Conservation (phyloP, 1,140 invertebrate genomes). For the Papilio helenus region DNA sequence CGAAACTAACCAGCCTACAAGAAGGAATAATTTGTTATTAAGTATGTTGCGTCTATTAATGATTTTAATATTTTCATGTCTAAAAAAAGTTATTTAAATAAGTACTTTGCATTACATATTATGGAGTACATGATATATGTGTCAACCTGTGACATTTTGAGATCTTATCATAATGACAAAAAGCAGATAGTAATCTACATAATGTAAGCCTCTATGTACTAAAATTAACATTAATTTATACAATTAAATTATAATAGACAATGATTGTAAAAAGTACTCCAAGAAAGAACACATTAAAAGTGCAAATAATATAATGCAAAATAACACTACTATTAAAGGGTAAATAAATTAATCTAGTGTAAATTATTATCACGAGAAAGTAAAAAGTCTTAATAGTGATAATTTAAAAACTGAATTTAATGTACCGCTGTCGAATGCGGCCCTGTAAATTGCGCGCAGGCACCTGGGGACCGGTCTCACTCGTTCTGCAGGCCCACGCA, state of each 20-base stretch:
- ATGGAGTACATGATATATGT: neutral
- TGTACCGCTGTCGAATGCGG: slow-evolving; percentile 46
- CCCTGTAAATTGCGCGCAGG: slow-evolving; percentile 57
- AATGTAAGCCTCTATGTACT: neutral
- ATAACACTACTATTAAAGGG: neutral
- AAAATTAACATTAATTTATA: neutral
- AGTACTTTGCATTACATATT: neutral
- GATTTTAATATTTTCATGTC: neutral
- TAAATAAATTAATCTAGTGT: neutral
- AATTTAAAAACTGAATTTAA: slow-evolving; percentile 43
- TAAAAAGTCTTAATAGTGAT: slow-evolving; percentile 32
- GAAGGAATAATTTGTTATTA: neutral
- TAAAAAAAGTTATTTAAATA: neutral
- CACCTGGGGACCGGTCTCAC: slow-evolving; percentile 78
- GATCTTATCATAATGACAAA: neutral
- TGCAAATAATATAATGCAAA: neutral
- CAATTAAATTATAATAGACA: neutral
- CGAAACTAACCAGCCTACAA: neutral
- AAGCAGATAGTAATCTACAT: neutral
- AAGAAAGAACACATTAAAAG: neutral
- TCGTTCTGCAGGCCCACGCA: slow-evolving; percentile 73
- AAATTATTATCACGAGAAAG: neutral
- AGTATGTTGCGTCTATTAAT: neutral
- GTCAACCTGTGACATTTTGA: neutral
- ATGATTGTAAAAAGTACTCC: neutral